phyloP scores from a whole-genome alignment of 2,888 invertebrate genomes.

The Heteropelma amictum region DNA sequence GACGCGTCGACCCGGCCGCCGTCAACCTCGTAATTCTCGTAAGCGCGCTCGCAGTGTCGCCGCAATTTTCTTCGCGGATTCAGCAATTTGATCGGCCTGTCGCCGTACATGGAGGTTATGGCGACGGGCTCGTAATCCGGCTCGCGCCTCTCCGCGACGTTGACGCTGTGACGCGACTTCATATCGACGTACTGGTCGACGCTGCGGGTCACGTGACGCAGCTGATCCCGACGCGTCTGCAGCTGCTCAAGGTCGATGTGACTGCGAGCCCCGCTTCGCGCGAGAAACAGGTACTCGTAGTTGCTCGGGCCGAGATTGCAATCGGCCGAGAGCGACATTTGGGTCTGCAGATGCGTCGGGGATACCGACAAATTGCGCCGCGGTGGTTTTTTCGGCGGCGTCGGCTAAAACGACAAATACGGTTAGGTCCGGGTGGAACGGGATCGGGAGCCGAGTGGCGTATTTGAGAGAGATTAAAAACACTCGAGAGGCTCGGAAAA shows the following conservation, averaged over 20 bases:
- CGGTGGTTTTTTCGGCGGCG: constrained; percentile 94
- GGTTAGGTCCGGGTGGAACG: too few species aligned
- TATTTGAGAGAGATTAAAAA: not conserved
- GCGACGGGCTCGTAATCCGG: constrained; percentile 83
- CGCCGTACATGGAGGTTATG: constrained; percentile 86
- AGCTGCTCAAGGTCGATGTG: constrained; percentile 86
- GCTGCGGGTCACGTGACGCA: constrained; percentile 85
- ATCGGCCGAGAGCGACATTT: constrained; percentile 81
- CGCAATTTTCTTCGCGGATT: constrained; percentile 86
- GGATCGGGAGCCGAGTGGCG: not conserved
- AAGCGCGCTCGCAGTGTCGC: constrained; percentile 81
- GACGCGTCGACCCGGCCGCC: constrained; percentile 78
- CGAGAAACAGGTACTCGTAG: constrained; percentile 83
- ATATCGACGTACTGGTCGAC: constrained; percentile 89
- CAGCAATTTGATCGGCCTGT: constrained; percentile 85
- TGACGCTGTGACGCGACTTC: constrained; percentile 81
- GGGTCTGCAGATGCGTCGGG: constrained; percentile 85
- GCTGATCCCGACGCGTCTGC: constrained; percentile 78
- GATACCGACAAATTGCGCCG: constrained; percentile 91
- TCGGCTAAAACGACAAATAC: constrained; percentile 83
- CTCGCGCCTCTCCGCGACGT: constrained; percentile 70
- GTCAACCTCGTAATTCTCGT: constrained; percentile 82
- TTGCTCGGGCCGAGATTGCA: constrained; percentile 82
- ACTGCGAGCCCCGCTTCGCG: constrained; percentile 84
- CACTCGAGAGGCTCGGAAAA: not conserved